Evolutionary conservation across 2,888 invertebrate genomes (phyloP).

Genomic region (Rhagophthalmus giganteus): DNA sequence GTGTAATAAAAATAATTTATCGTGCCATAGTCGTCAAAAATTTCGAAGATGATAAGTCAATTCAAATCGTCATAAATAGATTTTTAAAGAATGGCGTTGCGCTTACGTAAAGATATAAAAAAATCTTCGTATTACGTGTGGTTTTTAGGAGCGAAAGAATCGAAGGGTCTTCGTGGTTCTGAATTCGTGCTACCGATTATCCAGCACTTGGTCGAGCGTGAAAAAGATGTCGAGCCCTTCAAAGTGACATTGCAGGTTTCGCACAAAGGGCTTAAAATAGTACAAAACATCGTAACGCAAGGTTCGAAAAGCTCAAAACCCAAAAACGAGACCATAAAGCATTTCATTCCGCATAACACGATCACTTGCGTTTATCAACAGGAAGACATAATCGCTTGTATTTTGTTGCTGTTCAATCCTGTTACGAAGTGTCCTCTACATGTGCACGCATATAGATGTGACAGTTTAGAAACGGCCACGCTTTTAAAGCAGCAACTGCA

Average conservation of each 20-base stretch:
- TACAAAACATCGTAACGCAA: constrained; percentile 67
- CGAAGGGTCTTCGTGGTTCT: constrained; percentile 82
- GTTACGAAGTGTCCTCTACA: constrained; percentile 93
- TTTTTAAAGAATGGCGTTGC: constrained; percentile 66
- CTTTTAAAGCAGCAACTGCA: constrained; percentile 84
- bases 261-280: constrained; percentile 91
- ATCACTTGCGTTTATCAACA: constrained; percentile 89
- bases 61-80: neutral
- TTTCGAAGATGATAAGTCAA: neutral
- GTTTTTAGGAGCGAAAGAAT: constrained; percentile 96
- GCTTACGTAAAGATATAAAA: constrained; percentile 83
- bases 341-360: constrained; percentile 91
- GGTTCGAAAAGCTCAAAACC: constrained; percentile 49
- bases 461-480: constrained; percentile 90
- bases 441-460: constrained; percentile 93
- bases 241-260: constrained; percentile 90
- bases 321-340: constrained; percentile 75
- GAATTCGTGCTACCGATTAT: constrained; percentile 86
- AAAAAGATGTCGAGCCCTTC: constrained; percentile 83
- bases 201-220: constrained; percentile 79
- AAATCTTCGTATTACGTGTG: constrained; percentile 90
- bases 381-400: constrained; percentile 91
- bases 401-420: constrained; percentile 90
- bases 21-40: neutral
- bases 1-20: neutral